Conservation (phyloP, 2,113 vertebrate genomes). For the Athene cunicularia region DNA sequence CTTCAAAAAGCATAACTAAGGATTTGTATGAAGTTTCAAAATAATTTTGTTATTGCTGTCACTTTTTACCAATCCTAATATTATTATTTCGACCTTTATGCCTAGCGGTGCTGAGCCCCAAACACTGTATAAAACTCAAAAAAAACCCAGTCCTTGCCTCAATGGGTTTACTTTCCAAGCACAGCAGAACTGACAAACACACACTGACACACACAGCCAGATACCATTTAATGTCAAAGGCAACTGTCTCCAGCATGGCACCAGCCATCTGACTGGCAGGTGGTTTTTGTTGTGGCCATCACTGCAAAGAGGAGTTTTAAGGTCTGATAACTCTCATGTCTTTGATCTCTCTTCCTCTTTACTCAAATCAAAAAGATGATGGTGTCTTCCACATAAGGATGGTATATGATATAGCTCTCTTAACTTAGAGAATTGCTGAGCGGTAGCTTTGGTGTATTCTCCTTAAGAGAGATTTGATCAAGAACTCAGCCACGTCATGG, state of each 20-base stretch:
- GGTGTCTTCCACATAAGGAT: not conserved
- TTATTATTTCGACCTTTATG: not conserved
- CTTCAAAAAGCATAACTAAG: not conserved
- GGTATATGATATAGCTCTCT: not conserved
- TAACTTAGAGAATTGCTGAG: not conserved
- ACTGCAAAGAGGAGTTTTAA: not conserved
- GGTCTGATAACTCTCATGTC: not conserved
- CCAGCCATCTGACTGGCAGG: accelerated
- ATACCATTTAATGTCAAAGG: not conserved
- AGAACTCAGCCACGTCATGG: not conserved
- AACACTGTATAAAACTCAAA: not conserved
- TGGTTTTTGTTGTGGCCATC: not conserved
- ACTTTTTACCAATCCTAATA: not conserved
- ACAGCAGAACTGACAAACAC: not conserved
- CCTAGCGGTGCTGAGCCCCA: not conserved
- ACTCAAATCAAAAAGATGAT: not conserved
- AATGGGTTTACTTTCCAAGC: not conserved
- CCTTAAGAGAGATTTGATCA: not conserved
- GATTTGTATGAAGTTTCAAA: not conserved
- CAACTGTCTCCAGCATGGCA: not conserved
- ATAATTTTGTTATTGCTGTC: not conserved
- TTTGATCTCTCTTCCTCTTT: not conserved
- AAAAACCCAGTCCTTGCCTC: not conserved
- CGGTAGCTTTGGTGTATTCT: not conserved
- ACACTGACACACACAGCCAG: accelerated